Evolutionary conservation across 2,888 invertebrate genomes (phyloP).

Genomic region (Azorinus chamasolen): DNA sequence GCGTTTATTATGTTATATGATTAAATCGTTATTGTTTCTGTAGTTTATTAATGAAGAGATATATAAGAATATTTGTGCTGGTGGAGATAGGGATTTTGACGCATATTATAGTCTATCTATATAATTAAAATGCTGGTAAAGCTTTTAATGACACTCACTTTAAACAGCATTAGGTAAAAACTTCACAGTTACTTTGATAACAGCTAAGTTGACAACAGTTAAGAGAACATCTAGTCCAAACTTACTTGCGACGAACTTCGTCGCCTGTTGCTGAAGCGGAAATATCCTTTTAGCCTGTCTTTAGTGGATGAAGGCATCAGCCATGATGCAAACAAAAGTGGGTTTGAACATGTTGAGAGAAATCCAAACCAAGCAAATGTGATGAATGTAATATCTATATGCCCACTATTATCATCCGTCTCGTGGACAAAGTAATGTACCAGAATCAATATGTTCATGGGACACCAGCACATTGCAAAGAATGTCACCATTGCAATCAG

Average conservation of each 20-base stretch:
- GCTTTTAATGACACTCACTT: too few relatives aligned
- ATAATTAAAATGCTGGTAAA: too few relatives aligned
- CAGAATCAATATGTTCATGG: slow-evolving; percentile 89
- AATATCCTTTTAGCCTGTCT: slow-evolving; percentile 82
- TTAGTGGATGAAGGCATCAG: slow-evolving; percentile 87
- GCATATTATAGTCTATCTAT: too few relatives aligned
- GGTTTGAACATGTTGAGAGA: slow-evolving; percentile 90
- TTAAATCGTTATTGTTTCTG: too few relatives aligned
- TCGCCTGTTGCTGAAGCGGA: slow-evolving; percentile 80
- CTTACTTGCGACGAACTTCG: slow-evolving; percentile 60
- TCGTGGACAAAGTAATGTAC: slow-evolving; percentile 90
- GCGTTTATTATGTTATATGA: too few relatives aligned
- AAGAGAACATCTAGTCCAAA: neutral
- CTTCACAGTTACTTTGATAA: too few relatives aligned
- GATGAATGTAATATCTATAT: slow-evolving; percentile 90
- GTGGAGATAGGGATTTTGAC: too few relatives aligned
- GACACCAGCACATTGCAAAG: slow-evolving; percentile 90
- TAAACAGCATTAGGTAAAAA: too few relatives aligned
- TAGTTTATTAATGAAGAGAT: too few relatives aligned
- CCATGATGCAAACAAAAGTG: slow-evolving; percentile 90
- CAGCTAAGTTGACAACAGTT: too few relatives aligned
- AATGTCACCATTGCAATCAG: slow-evolving; percentile 90
- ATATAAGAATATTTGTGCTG: too few relatives aligned
- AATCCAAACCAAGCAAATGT: slow-evolving; percentile 91
- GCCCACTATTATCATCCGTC: slow-evolving; percentile 90